phyloP scores from a whole-genome alignment of 1,140 invertebrate species.

The Aphaenogaster rudis region DNA sequence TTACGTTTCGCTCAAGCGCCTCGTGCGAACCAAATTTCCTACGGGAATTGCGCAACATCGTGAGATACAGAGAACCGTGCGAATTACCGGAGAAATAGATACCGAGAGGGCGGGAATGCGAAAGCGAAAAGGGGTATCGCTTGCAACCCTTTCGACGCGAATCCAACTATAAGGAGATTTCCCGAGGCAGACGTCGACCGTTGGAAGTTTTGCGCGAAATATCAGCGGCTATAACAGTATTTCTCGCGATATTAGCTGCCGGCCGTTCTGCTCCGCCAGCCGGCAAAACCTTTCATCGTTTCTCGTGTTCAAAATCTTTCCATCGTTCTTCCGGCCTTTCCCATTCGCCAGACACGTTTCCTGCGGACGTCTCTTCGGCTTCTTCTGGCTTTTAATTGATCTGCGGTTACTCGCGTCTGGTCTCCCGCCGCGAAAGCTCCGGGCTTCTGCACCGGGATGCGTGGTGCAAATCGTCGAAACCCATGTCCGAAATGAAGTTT shows the following conservation, averaged over 20 bases:
- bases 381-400: slow-evolving; percentile 77
- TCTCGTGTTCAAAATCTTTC: not conserved
- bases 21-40: slow-evolving; percentile 54
- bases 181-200: slow-evolving; percentile 56
- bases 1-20: slow-evolving; percentile 34
- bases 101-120: slow-evolving; percentile 14
- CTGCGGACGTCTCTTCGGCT: slow-evolving; percentile 48
- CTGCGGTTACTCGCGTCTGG: slow-evolving; percentile 27
- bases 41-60: slow-evolving; percentile 50
- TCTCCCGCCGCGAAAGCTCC: slow-evolving; percentile 1
- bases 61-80: slow-evolving; percentile 27
- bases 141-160: slow-evolving; percentile 59
- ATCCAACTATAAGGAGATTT: slow-evolving; percentile 69
- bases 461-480: slow-evolving; percentile 57
- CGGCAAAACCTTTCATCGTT: slow-evolving; percentile 37
- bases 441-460: slow-evolving; percentile 1
- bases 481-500: slow-evolving; percentile 35
- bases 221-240: slow-evolving; percentile 84
- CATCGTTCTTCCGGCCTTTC: not conserved
- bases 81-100: slow-evolving; percentile 45
- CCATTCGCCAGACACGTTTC: slow-evolving; percentile 13
- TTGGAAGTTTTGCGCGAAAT: slow-evolving; percentile 81
- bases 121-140: slow-evolving; percentile 53
- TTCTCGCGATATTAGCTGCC: slow-evolving; percentile 84
- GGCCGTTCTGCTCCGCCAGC: slow-evolving; percentile 46